A percentile compares a stretch with the other conserved stretches of the same genome.
Conservation (phyloP, 2,797 vertebrate species). For the Helicolenus hilgendorfi region DNA sequence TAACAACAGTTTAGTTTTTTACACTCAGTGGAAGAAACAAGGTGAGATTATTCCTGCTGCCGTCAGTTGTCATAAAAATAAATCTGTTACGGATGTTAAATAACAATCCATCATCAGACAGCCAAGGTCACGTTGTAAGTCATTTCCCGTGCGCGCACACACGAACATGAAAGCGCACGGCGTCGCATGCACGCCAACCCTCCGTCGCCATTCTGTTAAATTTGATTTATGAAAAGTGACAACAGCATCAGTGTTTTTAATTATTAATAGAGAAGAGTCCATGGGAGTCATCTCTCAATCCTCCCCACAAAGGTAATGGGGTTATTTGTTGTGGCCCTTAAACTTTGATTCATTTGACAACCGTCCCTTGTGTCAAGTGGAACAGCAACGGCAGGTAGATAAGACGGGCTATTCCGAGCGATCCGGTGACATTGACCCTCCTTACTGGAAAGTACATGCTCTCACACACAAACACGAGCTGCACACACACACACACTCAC, state of each 20-base stretch:
- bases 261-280: conserved; percentile 85
- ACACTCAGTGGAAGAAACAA: background rate
- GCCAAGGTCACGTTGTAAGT: conserved; percentile 65
- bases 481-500: conserved; percentile 8
- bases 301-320: conserved; percentile 82
- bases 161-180: background rate
- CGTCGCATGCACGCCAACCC: background rate
- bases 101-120: conserved; percentile 51
- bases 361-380: conserved; percentile 81
- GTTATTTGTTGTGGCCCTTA: conserved; percentile 88
- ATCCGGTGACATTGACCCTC: conserved; percentile 83
- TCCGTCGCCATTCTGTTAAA: conserved; percentile 55
- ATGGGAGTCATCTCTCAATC: conserved; percentile 82
- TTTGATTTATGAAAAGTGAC: conserved; percentile 89
- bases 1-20: background rate
- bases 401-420: conserved; percentile 82
- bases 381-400: conserved; percentile 77
- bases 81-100: conserved; percentile 19
- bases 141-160: conserved; percentile 6
- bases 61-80: conserved; percentile 35
- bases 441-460: conserved; percentile 30
- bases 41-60: background rate
- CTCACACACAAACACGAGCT: conserved; percentile 25
- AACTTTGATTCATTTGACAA: conserved; percentile 90
- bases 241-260: conserved; percentile 89